Evolutionary conservation across 2,113 vertebrate genomes (phyloP).

Genomic region (Hydrolagus affinis): DNA sequence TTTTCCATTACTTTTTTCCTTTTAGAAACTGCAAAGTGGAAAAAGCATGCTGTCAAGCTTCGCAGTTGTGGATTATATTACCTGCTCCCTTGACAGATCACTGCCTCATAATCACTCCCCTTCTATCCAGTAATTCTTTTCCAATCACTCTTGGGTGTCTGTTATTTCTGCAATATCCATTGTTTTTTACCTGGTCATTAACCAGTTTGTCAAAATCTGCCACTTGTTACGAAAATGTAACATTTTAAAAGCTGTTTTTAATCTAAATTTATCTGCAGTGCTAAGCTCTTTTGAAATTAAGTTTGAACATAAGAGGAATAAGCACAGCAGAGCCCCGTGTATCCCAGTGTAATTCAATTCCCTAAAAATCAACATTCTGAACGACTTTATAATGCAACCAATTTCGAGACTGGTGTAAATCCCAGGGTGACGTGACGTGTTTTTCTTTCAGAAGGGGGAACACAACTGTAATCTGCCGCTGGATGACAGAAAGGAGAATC

Average conservation of each 20-base stretch:
- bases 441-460: slow-evolving; percentile 60
- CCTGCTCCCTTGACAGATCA: background rate
- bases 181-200: background rate
- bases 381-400: background rate
- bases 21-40: background rate
- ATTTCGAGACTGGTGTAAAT: background rate
- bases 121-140: background rate
- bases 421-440: background rate
- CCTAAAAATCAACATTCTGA: background rate
- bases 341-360: background rate
- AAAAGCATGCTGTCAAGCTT: background rate
- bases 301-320: background rate
- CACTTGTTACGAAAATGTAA: background rate
- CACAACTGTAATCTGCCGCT: slow-evolving; percentile 51
- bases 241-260: background rate
- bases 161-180: background rate
- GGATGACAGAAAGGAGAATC: slow-evolving; percentile 74
- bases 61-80: background rate
- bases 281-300: background rate
- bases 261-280: background rate
- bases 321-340: background rate
- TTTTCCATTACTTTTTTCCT: background rate
- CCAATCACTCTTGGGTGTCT: background rate
- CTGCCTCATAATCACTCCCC: no score
- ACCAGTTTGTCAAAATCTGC: background rate